Evolutionary conservation across 2,888 invertebrate genomes (phyloP), one percentile per base, ranked within the genome.

Genomic region (Schizotus pectinicornis): DNA sequence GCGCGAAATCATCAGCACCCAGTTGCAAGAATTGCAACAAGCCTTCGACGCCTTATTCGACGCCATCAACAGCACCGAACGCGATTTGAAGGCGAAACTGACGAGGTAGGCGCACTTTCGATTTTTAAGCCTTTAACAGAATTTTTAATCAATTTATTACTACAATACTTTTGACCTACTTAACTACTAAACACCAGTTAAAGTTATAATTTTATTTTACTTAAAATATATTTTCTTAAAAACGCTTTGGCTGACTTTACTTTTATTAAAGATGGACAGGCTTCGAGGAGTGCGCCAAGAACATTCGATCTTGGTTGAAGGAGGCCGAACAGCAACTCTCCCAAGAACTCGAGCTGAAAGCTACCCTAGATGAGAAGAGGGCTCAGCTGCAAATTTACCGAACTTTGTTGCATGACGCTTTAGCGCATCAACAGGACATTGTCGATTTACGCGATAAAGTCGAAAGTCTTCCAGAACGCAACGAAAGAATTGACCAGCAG

Each of bases 281-380:
- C 2, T 95, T 95, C 74, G 94, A 95, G 77, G 94, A 95, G 71
- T 88, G 90, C 65, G 85, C 91, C 8, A 90, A 91, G 53, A 86
- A 84, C 38, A 87, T 96, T 22, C 86, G 89, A 68, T 83, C 83
- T 49, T 96, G 96, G 96, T 76, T 97, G 52, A 84, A 85, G 37
- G 83, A 86, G 50, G 86, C 90, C 6, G 92, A 94, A 73, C 84
- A 85, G 59, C 87, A 90, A 66, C 79, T 96, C 14, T 89, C 91
- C 0, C 84, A 85, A 50, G 91, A 94, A 66, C 86, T 95, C 36
- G 90, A 92, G 74, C 77, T 94, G 2, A 92, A 90, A 73, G 88
- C 92, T 0, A 94, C 93, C 0, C 80, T 96, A 58, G 95, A 96
- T 78, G 96, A 96, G 76, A 97, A 97, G 79, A 88, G 93, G 59